These are phyloP conservation scores for Phthorimaea operculella DNA, from an alignment of 1,140 invertebrate genomes.

Conservation along the genomic window DNA sequence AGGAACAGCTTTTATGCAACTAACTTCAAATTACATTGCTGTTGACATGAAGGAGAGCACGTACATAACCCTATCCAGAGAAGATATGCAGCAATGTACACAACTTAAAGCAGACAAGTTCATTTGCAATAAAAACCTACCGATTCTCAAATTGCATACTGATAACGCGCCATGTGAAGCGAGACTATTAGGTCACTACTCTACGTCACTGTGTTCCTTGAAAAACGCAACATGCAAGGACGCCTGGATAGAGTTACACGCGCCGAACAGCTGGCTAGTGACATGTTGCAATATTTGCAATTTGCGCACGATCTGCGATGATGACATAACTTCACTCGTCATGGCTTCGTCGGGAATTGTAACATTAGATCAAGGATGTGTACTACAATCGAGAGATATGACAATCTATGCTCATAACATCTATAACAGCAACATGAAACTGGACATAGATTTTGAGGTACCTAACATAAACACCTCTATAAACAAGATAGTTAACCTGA, in stretches of 20 bases:
- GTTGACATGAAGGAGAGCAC: conserved; percentile 14
- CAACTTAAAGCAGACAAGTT: conserved; percentile 8
- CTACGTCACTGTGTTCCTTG: conserved; percentile 5
- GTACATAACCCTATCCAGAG: conserved; percentile 8
- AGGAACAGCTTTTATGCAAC: not conserved
- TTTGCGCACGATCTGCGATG: too few species aligned
- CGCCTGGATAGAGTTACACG: conserved; percentile 12
- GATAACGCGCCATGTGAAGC: conserved; percentile 16
- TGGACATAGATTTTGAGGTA: too few species aligned
- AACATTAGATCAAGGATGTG: too few species aligned
- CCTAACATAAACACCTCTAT: too few species aligned
- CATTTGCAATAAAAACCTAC: conserved; percentile 12
- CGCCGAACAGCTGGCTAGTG: conserved; percentile 14
- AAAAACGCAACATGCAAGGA: conserved; percentile 1
- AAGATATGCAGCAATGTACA: conserved; percentile 11
- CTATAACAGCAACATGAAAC: too few species aligned
- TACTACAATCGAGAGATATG: too few species aligned
- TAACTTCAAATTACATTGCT: conserved; percentile 12
- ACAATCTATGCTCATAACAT: too few species aligned
- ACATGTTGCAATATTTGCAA: conserved; percentile 10
- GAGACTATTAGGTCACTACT: conserved; percentile 10
- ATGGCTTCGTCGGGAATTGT: too few species aligned
- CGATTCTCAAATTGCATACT: conserved; percentile 12
- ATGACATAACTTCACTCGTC: too few species aligned
- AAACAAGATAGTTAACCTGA: too few species aligned